These are phyloP conservation scores for Speoplatyrhinus poulsoni DNA, from an alignment of 2,113 vertebrate species.

Conservation along the genomic window DNA sequence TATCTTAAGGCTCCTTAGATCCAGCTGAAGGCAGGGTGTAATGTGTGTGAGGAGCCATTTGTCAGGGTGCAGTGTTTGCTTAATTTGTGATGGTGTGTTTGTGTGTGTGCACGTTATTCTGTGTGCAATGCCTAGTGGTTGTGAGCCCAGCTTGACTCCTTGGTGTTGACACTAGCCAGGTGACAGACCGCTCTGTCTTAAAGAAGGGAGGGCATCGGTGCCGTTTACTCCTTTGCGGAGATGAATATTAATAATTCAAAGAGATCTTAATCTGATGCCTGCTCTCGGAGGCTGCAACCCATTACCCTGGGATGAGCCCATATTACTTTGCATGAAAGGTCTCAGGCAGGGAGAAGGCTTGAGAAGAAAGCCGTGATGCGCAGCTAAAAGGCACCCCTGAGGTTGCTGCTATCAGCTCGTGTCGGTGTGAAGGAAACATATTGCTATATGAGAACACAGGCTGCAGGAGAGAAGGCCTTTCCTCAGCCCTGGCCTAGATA, in stretches of 20 bases:
- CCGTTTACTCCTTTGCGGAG: slow-evolving; percentile 46
- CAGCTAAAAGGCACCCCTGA: slow-evolving; percentile 50
- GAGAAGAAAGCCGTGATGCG: slow-evolving; percentile 37
- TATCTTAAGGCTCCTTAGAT: slow-evolving; percentile 16
- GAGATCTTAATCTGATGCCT: slow-evolving; percentile 57
- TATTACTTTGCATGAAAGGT: slow-evolving; percentile 64
- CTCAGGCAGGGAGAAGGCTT: slow-evolving; percentile 43
- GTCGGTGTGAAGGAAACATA: slow-evolving; percentile 26
- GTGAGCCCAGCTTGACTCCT: slow-evolving; percentile 41
- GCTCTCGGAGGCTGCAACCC: slow-evolving; percentile 54
- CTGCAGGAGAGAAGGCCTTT: neutral
- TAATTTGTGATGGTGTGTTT: slow-evolving; percentile 28
- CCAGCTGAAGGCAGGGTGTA: slow-evolving; percentile 16
- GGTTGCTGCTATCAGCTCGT: slow-evolving; percentile 49
- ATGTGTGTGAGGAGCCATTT: slow-evolving; percentile 22
- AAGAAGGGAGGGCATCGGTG: slow-evolving; percentile 31
- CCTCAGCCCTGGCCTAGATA: neutral
- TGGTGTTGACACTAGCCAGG: slow-evolving; percentile 62
- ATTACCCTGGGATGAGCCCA: slow-evolving; percentile 61
- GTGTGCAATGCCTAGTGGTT: neutral
- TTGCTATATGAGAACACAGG: slow-evolving; percentile 32
- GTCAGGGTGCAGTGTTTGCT: slow-evolving; percentile 33
- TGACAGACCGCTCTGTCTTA: slow-evolving; percentile 51
- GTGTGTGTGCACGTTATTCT: slow-evolving; percentile 4
- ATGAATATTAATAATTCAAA: slow-evolving; percentile 75